These are phyloP conservation scores for Lamellibrachia luymesi DNA, from an alignment of 1,140 invertebrate genomes.

Conservation along the genomic window DNA sequence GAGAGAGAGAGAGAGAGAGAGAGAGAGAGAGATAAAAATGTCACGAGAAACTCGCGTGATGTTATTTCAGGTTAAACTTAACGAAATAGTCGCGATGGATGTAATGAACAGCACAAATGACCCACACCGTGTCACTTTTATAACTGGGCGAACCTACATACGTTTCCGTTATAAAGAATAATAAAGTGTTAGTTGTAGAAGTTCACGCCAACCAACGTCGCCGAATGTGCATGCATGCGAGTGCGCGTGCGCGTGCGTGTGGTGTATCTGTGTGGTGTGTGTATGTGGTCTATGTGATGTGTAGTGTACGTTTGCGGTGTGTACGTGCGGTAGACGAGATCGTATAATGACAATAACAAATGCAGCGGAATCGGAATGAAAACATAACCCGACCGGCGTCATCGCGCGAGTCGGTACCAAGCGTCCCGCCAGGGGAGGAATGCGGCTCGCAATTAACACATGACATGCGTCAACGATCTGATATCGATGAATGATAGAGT, in stretches of 20 bases:
- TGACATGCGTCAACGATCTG: not conserved
- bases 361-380: not conserved
- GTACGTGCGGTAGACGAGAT: not conserved
- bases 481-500: not conserved
- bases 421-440: not conserved
- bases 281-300: not conserved
- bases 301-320: not conserved
- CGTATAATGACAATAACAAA: not conserved
- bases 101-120: too few species aligned
- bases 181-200: too few species aligned
- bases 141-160: too few species aligned
- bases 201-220: too few species aligned
- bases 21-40: not conserved
- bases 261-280: not conserved
- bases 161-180: too few species aligned
- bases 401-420: not conserved
- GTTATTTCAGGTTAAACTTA: not conserved
- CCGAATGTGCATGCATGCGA: not conserved
- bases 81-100: not conserved
- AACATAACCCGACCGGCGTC: not conserved
- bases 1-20: not conserved
- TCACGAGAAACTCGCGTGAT: not conserved
- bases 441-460: not conserved
- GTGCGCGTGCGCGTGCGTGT: not conserved
- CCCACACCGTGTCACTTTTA: too few species aligned